Evolutionary conservation across 2,888 invertebrate genomes (phyloP), one percentile per base, ranked within the genome.

Genomic region (Sympetrum striolatum): DNA sequence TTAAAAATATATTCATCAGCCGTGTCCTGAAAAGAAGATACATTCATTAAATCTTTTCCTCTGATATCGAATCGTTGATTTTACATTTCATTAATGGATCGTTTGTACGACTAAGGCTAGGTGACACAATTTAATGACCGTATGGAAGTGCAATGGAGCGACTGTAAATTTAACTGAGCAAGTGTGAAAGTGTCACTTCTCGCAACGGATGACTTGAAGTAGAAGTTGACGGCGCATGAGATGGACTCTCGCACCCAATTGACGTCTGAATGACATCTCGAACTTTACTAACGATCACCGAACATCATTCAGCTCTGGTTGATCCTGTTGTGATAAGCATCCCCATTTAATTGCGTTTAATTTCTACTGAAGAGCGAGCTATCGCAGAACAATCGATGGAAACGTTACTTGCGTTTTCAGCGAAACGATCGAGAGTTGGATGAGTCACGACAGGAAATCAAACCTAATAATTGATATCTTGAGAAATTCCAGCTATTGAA

Each of bases 141-240:
- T 82, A 82, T 86, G 64, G 58, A 86, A 86, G 60, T 58, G 35
- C 86, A 37, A 60, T 73, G 86, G 37, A 86, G 86, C 86, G 64
- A 15, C 18, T 18, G 53, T n/a, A n/a, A 60, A 37, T 37, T 37
- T 58, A 53, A 35, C 31, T 53, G 58, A 82, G 53, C 35, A 44
- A 82, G 58, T 35, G 60, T 35, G 86, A 86, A 60, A 53, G 86
- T 58, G 60, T 58, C 53, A 58, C 58, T 86, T 86, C 60, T 3
- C 37, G 37, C 58, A 35, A 37, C 37, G 37, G 35, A 58, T 18
- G 58, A 86, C 60, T 60, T 58, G 35, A 86, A 58, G 35, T 37
- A 58, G 58, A 86, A 58, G 86, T 58, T 60, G 86, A 60, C 86
- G 58, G 37, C 86, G 86, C 35, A 31, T 86, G 58, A 37, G 60